These are phyloP conservation scores for Cabera pusaria DNA, from an alignment of 2,888 invertebrate species.

Conservation along the genomic window DNA sequence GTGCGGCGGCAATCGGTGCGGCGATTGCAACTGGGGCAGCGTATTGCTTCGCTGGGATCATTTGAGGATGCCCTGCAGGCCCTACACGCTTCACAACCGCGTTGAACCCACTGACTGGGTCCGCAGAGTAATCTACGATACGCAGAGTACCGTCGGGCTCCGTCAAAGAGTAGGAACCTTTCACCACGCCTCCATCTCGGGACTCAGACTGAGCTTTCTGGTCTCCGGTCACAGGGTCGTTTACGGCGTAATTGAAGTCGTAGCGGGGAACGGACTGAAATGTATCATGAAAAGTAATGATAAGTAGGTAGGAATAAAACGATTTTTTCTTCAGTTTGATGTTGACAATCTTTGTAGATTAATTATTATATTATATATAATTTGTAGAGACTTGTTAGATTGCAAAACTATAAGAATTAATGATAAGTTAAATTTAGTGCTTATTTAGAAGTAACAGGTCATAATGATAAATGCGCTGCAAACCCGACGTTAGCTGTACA, in stretches of 20 bases:
- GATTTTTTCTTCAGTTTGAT: too few relatives aligned
- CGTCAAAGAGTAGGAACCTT: conserved; percentile 70
- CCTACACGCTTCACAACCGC: conserved; percentile 73
- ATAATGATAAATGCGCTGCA: too few relatives aligned
- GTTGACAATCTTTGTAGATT: too few relatives aligned
- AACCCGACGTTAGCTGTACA: too few relatives aligned
- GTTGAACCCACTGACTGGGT: conserved; percentile 68
- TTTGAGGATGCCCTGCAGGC: conserved; percentile 59
- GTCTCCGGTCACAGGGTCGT: conserved; percentile 74
- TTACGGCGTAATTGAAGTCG: conserved; percentile 76
- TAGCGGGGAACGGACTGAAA: conserved; percentile 67
- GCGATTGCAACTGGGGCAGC: conserved; percentile 34
- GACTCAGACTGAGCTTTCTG: conserved; percentile 71
- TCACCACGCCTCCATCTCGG: conserved; percentile 70
- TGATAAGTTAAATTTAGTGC: too few relatives aligned
- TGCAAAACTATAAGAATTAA: too few relatives aligned
- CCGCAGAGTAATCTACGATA: conserved; percentile 71
- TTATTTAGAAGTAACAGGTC: too few relatives aligned
- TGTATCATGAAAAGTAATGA: too few relatives aligned
- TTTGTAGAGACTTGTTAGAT: too few relatives aligned
- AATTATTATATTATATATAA: too few relatives aligned
- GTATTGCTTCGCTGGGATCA: conserved; percentile 17
- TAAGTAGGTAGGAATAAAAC: too few relatives aligned
- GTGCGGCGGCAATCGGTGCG: conserved; percentile 30
- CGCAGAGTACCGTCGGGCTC: conserved; percentile 75